phyloP scores from a whole-genome alignment of 2,888 invertebrate genomes.

The Drosophila affinis region DNA sequence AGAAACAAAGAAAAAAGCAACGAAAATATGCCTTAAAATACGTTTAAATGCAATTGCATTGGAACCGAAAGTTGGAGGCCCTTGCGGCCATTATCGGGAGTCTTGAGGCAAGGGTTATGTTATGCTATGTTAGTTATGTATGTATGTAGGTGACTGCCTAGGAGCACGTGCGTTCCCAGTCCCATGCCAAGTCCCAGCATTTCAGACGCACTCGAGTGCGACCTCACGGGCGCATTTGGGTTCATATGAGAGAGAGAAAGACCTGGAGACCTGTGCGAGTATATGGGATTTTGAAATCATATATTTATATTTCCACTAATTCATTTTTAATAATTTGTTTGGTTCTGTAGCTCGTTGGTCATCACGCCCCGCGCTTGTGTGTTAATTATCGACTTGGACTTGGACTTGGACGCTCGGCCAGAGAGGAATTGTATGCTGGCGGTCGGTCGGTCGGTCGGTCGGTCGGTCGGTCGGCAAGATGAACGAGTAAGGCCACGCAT shows the following conservation, averaged over 20 bases:
- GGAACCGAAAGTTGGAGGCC: slow-evolving; percentile 16
- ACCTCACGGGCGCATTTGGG: slow-evolving; percentile 36
- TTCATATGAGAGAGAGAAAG: neutral
- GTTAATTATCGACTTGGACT: slow-evolving; percentile 67
- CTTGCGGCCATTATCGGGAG: slow-evolving; percentile 51
- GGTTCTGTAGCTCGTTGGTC: slow-evolving; percentile 66
- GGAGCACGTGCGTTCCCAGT: slow-evolving; percentile 68
- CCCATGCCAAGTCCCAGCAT: slow-evolving; percentile 4
- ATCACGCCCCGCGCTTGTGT: slow-evolving; percentile 75
- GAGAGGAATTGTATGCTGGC: slow-evolving; percentile 51
- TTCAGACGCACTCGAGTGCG: neutral
- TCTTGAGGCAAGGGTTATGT: slow-evolving; percentile 56
- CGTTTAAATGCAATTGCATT: slow-evolving; percentile 72
- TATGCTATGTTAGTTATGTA: neutral
- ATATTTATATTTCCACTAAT: slow-evolving; percentile 80
- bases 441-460: slow-evolving; percentile 57
- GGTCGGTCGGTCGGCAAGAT: slow-evolving; percentile 60
- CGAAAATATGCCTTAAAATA: slow-evolving; percentile 54
- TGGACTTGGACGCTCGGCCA: slow-evolving; percentile 51
- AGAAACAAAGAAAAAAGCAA: slow-evolving; percentile 25
- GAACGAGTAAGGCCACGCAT: slow-evolving; percentile 70
- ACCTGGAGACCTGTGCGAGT: slow-evolving; percentile 16
- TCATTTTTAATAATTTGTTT: slow-evolving; percentile 82
- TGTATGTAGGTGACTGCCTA: slow-evolving; percentile 56
- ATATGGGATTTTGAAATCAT: slow-evolving; percentile 72